A percentile compares a stretch with the other conserved stretches of the same genome.
Evolutionary conservation across 2,113 vertebrate genomes (phyloP).

Genomic region (Shinisaurus crocodilurus): DNA sequence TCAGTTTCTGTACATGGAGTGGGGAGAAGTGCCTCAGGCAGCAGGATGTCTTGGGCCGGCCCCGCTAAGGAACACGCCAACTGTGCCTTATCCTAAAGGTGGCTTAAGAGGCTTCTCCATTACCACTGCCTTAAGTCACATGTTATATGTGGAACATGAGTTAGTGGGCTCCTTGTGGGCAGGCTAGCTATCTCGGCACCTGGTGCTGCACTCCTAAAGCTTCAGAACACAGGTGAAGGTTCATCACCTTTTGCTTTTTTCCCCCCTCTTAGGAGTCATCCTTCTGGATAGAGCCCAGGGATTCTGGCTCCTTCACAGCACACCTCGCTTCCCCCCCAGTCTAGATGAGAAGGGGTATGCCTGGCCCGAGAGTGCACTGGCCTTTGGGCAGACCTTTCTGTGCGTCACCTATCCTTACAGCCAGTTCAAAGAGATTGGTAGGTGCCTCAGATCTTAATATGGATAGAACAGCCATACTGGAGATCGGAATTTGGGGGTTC

Average conservation of each 20-base stretch:
- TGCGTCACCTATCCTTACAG: constrained; percentile 84
- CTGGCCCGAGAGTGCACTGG: constrained; percentile 78
- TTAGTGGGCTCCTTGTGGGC: too few species aligned
- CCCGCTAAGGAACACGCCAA: too few species aligned
- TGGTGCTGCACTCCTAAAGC: not conserved
- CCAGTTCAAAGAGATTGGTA: constrained; percentile 85
- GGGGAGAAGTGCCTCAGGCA: not conserved
- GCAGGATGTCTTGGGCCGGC: too few species aligned
- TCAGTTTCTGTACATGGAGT: too few species aligned
- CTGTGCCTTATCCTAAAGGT: not conserved
- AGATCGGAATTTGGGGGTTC: not conserved
- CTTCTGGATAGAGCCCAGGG: constrained; percentile 83
- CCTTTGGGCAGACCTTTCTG: constrained; percentile 87
- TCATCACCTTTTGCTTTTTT: constrained; percentile 61
- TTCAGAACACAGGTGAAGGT: not conserved
- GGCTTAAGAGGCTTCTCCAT: not conserved
- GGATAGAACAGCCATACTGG: constrained; percentile 59
- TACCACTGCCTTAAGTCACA: not conserved
- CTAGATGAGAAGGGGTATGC: constrained; percentile 64
- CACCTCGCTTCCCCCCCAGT: constrained; percentile 82
- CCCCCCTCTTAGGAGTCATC: constrained; percentile 83
- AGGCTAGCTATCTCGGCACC: too few species aligned
- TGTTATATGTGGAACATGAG: not conserved
- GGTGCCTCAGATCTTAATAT: not conserved
- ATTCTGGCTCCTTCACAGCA: constrained; percentile 92